Evolutionary conservation across 2,888 invertebrate genomes (phyloP), one percentile per base, ranked within the genome.

Genomic region (Trypoxylon attenuatum): DNA sequence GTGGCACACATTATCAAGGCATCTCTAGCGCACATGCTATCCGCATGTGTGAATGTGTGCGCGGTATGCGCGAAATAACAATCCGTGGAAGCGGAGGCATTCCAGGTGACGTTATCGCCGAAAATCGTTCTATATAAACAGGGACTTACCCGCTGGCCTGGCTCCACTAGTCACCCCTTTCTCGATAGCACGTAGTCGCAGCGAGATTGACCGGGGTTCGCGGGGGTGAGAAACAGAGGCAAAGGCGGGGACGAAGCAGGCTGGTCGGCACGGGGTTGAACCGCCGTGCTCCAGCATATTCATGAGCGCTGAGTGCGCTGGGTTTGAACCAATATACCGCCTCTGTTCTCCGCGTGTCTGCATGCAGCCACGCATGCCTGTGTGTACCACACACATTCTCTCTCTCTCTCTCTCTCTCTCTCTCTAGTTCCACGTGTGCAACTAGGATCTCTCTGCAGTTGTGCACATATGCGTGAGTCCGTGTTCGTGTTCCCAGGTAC

Each of bases 291-390:
- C 71, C 74, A 65, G 82, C 84, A 83, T 82, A 83, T 82, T 83
- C 84, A 83, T 82, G 81, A 83, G 83, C 73, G 82, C 82, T 83
- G 82, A 83, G 82, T 83, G 81, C 77, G 83, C 82, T 78, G 71
- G 76, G 82, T 79, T 81, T 80, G 72, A 79, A 81, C 83, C 82
- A 83, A 83, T 82, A 83, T 80, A 77, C 72, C 70, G 67, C 62
- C 70, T 67, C 73, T 76, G 73, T 64, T 69, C 50, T 46, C 29
- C 41, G 53, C 43, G 41, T 52, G 47, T 60, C 61, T 63, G 52
- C 62, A 62, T 57, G 62, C 49, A 16, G 25, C 33, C 39, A 53
- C 43, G 27, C 55, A 13, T 41, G 25, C 49, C 16, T 47, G 25
- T 50, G 42, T 13, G 53, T 21, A 23, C 29, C n/a, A 29, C 39